These are phyloP conservation scores for Paramormyrops hopkinsi DNA, from an alignment of 2,797 vertebrate genomes.

Conservation along the genomic window DNA sequence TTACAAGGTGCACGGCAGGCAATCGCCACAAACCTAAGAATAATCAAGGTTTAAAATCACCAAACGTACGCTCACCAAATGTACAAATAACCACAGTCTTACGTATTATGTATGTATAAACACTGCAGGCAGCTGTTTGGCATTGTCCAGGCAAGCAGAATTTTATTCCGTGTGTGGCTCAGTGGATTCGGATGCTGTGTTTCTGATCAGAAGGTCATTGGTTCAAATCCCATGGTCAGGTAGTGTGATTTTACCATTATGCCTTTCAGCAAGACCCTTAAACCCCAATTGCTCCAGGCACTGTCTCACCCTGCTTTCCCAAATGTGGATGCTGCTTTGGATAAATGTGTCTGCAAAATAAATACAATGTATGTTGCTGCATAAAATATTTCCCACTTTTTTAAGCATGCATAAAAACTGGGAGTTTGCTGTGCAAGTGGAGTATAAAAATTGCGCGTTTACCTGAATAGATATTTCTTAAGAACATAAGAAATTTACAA, in stretches of 20 bases:
- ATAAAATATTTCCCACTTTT: not conserved
- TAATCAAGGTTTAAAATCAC: not conserved
- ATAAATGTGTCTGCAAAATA: not conserved
- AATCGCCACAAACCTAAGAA: not conserved
- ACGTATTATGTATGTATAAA: not conserved
- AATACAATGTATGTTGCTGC: not conserved
- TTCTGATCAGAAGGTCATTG: not conserved
- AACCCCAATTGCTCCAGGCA: not conserved
- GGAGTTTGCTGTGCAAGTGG: not conserved
- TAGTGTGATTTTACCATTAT: not conserved
- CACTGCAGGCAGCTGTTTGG: not conserved
- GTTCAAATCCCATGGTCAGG: not conserved
- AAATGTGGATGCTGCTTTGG: not conserved
- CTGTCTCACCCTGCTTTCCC: not conserved
- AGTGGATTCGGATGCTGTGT: not conserved
- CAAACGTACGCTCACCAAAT: not conserved
- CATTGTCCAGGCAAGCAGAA: not conserved
- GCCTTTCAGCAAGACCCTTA: not conserved
- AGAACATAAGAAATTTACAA: no score
- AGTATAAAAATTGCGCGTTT: not conserved
- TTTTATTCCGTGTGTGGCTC: not conserved
- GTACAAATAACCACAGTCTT: not conserved
- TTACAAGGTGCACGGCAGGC: not conserved
- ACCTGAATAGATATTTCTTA: not conserved
- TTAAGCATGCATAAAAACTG: not conserved